phyloP scores from a whole-genome alignment of 2,797 vertebrate genomes.

The Sarcophilus harrisii region DNA sequence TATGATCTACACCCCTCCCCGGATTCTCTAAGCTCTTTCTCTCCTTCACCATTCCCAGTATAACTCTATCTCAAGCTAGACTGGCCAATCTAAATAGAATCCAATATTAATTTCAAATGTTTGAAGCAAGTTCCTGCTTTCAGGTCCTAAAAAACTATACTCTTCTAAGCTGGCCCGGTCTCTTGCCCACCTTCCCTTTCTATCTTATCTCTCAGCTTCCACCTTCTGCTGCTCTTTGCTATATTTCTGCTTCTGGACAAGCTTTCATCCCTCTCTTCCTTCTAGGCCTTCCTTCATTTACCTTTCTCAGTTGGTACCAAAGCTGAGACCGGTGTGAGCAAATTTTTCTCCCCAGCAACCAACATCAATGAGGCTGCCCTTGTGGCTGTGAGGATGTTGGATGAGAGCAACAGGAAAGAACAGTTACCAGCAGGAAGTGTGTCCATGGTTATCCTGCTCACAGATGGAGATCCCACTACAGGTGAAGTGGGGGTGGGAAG shows the following conservation, averaged over 20 bases:
- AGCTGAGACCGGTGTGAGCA: background rate
- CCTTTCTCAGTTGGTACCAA: background rate
- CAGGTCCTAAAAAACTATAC: background rate
- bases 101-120: background rate
- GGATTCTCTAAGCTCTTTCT: background rate
- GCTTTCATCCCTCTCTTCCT: background rate
- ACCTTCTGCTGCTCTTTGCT: background rate
- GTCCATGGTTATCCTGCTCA: slow-evolving; percentile 94
- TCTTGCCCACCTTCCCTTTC: background rate
- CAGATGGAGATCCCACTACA: slow-evolving; percentile 93
- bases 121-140: background rate
- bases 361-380: slow-evolving; percentile 91
- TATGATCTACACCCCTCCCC: background rate
- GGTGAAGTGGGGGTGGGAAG: slow-evolving; percentile 83
- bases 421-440: slow-evolving; percentile 83
- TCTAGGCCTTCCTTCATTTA: background rate
- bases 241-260: background rate
- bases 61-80: background rate
- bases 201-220: background rate
- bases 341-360: slow-evolving; percentile 86
- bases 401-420: slow-evolving; percentile 78
- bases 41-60: background rate
- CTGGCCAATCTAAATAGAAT: background rate
- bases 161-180: background rate
- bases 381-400: slow-evolving; percentile 86